phyloP scores from a whole-genome alignment of 2,888 invertebrate genomes.

The Ptychoptera albimana region DNA sequence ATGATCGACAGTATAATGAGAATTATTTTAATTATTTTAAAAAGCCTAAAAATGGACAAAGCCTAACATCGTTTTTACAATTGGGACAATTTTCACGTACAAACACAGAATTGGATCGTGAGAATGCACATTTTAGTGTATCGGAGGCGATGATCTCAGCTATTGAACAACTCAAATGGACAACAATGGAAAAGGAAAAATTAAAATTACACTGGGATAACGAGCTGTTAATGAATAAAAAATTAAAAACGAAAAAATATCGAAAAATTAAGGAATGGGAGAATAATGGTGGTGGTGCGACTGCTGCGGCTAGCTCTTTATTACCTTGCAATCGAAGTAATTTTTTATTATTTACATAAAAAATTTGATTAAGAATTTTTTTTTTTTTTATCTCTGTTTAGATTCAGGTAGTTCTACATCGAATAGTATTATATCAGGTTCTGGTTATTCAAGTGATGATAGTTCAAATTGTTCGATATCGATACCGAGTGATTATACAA shows the following conservation, averaged over 20 bases:
- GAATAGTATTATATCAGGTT: neutral
- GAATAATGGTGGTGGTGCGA: neutral
- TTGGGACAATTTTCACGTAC: slow-evolving; percentile 51
- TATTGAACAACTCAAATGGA: slow-evolving; percentile 57
- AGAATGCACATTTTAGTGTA: slow-evolving; percentile 74
- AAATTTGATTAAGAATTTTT: neutral
- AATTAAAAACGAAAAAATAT: neutral
- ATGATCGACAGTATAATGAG: slow-evolving; percentile 15
- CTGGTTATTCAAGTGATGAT: neutral
- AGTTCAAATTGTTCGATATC: neutral
- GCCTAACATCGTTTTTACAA: slow-evolving; percentile 52
- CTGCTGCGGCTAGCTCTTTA: too few species aligned
- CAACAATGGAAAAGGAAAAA: slow-evolving; percentile 23
- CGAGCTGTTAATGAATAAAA: neutral
- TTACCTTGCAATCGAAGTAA: neutral
- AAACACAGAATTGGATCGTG: slow-evolving; percentile 63
- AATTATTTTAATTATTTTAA: slow-evolving; percentile 22
- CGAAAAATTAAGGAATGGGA: neutral
- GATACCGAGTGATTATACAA: neutral
- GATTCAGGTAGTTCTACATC: neutral
- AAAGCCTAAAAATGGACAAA: slow-evolving; percentile 51
- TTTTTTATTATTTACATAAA: neutral
- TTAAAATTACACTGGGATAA: slow-evolving; percentile 17
- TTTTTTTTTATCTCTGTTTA: neutral
- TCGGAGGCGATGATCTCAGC: slow-evolving; percentile 72